phyloP scores from a whole-genome alignment of 2,797 vertebrate species.

The Sitta carolinensis region DNA sequence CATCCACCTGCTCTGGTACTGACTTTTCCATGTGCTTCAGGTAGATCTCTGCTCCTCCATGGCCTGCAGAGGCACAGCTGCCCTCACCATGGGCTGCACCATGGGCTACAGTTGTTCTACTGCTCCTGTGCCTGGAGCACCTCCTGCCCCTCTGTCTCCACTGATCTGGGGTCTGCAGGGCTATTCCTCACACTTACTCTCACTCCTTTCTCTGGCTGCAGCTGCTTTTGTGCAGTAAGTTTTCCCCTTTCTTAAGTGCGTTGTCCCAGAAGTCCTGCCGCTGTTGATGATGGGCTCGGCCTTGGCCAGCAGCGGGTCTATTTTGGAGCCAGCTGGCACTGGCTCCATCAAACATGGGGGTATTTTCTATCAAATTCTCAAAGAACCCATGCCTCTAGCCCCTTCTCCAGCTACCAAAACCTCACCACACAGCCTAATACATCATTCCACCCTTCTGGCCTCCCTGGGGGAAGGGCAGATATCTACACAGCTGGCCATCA shows the following conservation, averaged over 20 bases:
- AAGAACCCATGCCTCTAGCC: neutral
- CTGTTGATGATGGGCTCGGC: accelerated
- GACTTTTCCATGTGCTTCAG: accelerated
- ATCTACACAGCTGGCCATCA: neutral
- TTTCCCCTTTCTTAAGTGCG: neutral
- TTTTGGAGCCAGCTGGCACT: neutral
- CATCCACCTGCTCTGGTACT: neutral
- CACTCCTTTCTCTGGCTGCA: neutral
- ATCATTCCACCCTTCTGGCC: neutral
- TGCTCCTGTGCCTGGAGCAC: neutral
- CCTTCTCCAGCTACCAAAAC: neutral
- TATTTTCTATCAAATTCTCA: neutral
- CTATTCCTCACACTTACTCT: neutral
- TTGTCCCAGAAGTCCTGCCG: neutral
- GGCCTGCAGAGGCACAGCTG: neutral
- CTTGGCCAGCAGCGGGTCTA: accelerated
- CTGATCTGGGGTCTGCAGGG: neutral
- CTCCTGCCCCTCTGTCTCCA: neutral
- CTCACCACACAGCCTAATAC: accelerated
- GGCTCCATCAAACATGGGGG: neutral
- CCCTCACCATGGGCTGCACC: neutral
- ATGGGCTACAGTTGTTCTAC: neutral
- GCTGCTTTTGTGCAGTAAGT: neutral
- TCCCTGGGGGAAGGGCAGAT: neutral
- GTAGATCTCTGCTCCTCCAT: neutral